Percentiles rank a stretch among this genome's conserved stretches.
These are phyloP conservation scores for Conus ventricosus DNA, from an alignment of 1,140 invertebrate genomes.

Conservation along the genomic window DNA sequence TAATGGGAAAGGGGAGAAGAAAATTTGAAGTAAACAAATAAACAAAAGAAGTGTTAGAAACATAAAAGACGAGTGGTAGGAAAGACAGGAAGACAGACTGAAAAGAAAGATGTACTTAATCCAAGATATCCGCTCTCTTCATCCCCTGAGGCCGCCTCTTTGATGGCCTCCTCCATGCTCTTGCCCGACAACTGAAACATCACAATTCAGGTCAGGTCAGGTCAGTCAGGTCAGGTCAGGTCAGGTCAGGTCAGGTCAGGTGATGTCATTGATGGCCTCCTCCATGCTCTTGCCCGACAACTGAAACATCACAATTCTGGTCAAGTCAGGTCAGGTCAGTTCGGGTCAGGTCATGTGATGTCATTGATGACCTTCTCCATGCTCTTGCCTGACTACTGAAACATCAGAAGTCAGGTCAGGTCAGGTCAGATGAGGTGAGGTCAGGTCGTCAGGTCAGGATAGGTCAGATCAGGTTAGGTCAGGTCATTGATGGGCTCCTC, in stretches of 20 bases:
- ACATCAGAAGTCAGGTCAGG: background rate
- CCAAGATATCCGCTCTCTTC: constrained; percentile 55
- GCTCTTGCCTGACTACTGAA: constrained; percentile 59
- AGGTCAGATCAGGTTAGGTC: background rate
- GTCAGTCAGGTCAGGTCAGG: no score
- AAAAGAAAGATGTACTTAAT: constrained; percentile 43
- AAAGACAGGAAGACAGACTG: background rate
- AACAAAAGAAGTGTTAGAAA: background rate
- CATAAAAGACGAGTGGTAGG: background rate
- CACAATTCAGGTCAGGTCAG: background rate
- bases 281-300: constrained; percentile 58
- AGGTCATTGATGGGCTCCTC: constrained; percentile 53
- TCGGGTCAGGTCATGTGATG: no score
- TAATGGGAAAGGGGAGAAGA: background rate
- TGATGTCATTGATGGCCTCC: constrained; percentile 48
- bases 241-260: no score
- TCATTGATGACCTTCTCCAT: constrained; percentile 55
- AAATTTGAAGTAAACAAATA: background rate
- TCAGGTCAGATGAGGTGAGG: no score
- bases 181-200: constrained; percentile 55
- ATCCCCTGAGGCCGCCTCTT: constrained; percentile 54
- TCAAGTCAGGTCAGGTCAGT: no score
- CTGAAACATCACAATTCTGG: constrained; percentile 40
- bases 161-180: constrained; percentile 57
- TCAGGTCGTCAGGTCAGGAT: no score